A percentile compares a stretch with the other conserved stretches of the same genome.
Conservation (phyloP, 2,797 vertebrate genomes). For the Pseudopleuronectes americanus region DNA sequence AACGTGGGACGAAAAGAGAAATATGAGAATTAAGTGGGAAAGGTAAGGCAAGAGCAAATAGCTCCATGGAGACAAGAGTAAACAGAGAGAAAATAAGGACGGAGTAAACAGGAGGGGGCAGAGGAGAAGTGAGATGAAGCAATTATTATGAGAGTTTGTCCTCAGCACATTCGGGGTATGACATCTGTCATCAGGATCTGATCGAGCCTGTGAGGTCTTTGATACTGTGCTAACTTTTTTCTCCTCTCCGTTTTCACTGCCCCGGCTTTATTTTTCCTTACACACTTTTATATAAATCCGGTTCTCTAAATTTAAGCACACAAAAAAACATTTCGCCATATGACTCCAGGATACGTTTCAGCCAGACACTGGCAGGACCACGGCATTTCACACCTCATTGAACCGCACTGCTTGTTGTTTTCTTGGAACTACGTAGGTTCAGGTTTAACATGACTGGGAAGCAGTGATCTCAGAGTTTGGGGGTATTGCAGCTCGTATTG, state of each 20-base stretch:
- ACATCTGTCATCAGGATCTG: conserved; percentile 42
- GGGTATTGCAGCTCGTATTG: background rate
- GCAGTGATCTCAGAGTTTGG: background rate
- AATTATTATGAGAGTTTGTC: conserved; percentile 40
- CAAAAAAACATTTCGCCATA: conserved; percentile 62
- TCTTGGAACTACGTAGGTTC: conserved; percentile 32
- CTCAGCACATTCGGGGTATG: conserved; percentile 55
- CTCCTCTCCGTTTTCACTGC: conserved; percentile 64
- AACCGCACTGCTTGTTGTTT: conserved; percentile 46
- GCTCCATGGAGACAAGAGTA: conserved; percentile 51
- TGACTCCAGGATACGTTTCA: conserved; percentile 64
- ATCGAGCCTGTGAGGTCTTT: conserved; percentile 35
- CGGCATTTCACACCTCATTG: conserved; percentile 53
- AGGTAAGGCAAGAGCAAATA: conserved; percentile 2
- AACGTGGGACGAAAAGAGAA: background rate
- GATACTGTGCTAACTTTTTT: conserved; percentile 64
- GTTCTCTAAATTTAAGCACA: conserved; percentile 76
- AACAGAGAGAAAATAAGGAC: conserved; percentile 35
- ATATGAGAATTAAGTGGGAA: conserved; percentile 23
- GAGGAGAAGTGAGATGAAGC: conserved; percentile 31
- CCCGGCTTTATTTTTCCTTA: conserved; percentile 42
- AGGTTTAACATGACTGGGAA: conserved; percentile 26
- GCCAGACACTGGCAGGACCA: background rate
- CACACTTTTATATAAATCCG: conserved; percentile 58
- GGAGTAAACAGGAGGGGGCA: conserved; percentile 25